Base-by-base conservation (phyloP, 2,797 vertebrate genomes). In the Acanthurus leucopareius region DNA sequence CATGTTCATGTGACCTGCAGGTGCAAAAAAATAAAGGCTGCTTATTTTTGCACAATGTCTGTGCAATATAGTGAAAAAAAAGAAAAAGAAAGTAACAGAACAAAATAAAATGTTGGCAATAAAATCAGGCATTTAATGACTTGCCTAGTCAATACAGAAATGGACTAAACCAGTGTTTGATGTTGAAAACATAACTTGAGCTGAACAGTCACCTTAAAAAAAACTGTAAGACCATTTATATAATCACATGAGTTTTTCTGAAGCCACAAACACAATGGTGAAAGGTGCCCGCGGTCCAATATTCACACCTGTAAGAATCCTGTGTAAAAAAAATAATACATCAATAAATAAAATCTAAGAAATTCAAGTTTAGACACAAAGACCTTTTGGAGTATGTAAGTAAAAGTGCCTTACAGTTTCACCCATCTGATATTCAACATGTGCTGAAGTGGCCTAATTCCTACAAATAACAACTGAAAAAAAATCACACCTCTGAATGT, bases 321-420 rank as follows among this genome's bases (percentile, higher is more conserved):
- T 61, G 35, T 72, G 49, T 69, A 82, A 64, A 57, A 82, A 82
- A 35, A 64, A 40, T 2, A 72, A 62, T 11, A 83, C 48, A 72
- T 42, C 17, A 85, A 90, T 85, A 90, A 90, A 82, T 70, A 75
- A 35, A 51, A 73, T 49, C 42, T 59, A 74, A 86, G n/a, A 65
- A 82, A 88, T 92, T 92, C 88, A 91, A 93, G 87, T 92, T 90
- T 86, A 85, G 72, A 85, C 65, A 82, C 2, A 11, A 74, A 79
- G 60, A 84, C 63, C 1, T 20, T 73, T 77, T 69, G 47, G 45
- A 87, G 62, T 60, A 73, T 56, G 65, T 73, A 80, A 72, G 60
- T 77, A 65, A 90, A 89, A 78, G 80, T 89, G 88, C 80, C 51
- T 67, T 40, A 52, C 86, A 59, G 74, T 85, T 71, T 71, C 76